Base-by-base conservation (phyloP, 2,113 vertebrate species). In the Carollia perspicillata region DNA sequence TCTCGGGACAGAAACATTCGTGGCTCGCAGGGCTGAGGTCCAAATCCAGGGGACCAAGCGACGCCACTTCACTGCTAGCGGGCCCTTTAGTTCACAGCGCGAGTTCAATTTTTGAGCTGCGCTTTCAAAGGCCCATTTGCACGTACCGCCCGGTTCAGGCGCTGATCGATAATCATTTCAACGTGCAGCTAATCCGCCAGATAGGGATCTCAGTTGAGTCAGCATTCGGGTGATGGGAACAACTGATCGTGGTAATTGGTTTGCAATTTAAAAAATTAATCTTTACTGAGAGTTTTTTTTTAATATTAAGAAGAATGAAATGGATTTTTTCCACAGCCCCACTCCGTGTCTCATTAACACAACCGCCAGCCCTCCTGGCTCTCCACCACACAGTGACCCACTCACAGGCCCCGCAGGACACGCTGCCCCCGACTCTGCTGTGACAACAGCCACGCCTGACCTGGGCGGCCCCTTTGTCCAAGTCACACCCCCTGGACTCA, bases 321-420 rank as follows among this genome's bases (percentile, higher is more conserved):
- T 40, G 85, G 4, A 84, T 35, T 77, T 30, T 35, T 58, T 91
- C 84, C 79, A 94, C 80, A 55, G 78, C 0, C 0, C 81, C 13
- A 51, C 26, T 30, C 94, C 53, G n/a, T 3, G 0, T 71, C 44
- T 58, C 66, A 30, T 37, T 84, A 47, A 90, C 95, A 96, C 86
- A 72, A 42, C 63, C 79, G 95, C 95, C 58, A 66, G 91, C 95
- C 80, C 51, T 75, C 17, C 55, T 44, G 0, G 1, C 71, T 81
- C 90, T 93, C 90, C 84, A 37, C 96, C 89, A 87, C 58, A 40
- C 89, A 86, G 97, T 94, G 0, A 92, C 63, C 55, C 96, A 53
- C 95, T 94, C 94, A 90, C 55, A 87, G 93, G 96, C 96, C 95
- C 93, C 97, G 97, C 95, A 92, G 97, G 96, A 97, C 97, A 94